phyloP scores from a whole-genome alignment of 2,888 invertebrate genomes.

The Campaea margaritaria region DNA sequence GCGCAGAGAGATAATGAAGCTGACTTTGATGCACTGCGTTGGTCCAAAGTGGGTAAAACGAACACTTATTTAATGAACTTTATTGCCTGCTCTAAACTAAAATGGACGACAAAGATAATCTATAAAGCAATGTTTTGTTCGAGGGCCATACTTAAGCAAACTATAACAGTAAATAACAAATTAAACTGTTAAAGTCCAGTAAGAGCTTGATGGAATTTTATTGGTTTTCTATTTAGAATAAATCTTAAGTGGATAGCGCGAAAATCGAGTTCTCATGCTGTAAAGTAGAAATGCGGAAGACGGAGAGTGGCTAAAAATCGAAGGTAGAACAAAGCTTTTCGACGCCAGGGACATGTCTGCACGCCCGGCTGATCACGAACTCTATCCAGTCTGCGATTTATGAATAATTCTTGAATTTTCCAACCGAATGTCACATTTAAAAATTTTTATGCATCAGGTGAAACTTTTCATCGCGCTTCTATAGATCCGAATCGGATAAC shows the following conservation, averaged over 20 bases:
- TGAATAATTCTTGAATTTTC: conserved; percentile 40
- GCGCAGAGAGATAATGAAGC: too few relatives aligned
- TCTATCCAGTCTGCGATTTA: conserved; percentile 40
- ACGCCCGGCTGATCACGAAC: conserved; percentile 45
- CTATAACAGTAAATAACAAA: conserved; percentile 1
- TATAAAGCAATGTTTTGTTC: neutral
- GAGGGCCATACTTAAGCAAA: neutral
- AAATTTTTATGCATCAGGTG: conserved; percentile 34
- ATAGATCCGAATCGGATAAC: conserved; percentile 26
- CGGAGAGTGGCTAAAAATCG: conserved; percentile 42
- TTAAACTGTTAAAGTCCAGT: conserved; percentile 22
- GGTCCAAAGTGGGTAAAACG: too few relatives aligned
- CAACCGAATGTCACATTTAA: conserved; percentile 33
- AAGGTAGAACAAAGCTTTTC: conserved; percentile 45
- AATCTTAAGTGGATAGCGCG: conserved; percentile 30
- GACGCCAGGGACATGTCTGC: conserved; percentile 45
- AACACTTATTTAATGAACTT: too few relatives aligned
- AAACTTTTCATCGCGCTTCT: conserved; percentile 24
- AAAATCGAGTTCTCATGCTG: conserved; percentile 36
- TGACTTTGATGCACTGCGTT: too few relatives aligned
- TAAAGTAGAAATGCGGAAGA: conserved; percentile 37
- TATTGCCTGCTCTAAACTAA: too few relatives aligned
- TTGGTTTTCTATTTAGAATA: conserved; percentile 36
- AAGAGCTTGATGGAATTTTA: conserved; percentile 28
- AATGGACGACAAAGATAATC: too few relatives aligned